A percentile compares a stretch with the other conserved stretches of the same genome.
Conservation (phyloP, 2,888 invertebrate genomes). For the Leucophenga montana region DNA sequence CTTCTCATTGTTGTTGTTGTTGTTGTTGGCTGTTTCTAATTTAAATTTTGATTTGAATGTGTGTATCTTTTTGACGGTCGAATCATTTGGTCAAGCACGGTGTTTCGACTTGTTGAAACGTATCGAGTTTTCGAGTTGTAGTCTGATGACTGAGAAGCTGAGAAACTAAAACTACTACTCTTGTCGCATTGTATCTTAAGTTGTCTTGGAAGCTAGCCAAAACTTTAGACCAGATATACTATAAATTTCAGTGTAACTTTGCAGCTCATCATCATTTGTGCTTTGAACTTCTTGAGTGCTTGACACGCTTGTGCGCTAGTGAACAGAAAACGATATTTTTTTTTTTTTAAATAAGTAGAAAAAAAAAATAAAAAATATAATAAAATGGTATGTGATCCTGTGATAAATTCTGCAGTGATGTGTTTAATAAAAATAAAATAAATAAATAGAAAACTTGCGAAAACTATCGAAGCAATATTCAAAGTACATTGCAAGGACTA, state of each 20-base stretch:
- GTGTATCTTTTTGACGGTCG: slow-evolving; percentile 45
- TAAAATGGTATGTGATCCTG: slow-evolving; percentile 54
- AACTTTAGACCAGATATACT: slow-evolving; percentile 58
- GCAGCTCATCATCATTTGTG: slow-evolving; percentile 72
- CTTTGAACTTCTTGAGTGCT: slow-evolving; percentile 70
- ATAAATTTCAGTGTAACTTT: slow-evolving; percentile 71
- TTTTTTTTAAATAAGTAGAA: background rate
- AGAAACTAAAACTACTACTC: background rate
- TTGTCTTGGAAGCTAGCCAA: background rate
- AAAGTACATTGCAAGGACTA: slow-evolving; percentile 1
- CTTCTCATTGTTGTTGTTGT: no score
- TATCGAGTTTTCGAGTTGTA: slow-evolving; percentile 41
- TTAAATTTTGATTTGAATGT: slow-evolving; percentile 59
- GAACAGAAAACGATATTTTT: slow-evolving; percentile 20
- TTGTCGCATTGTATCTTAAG: background rate
- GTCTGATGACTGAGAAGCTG: background rate
- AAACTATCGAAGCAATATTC: no score
- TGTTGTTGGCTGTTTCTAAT: slow-evolving; percentile 46
- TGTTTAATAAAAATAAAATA: background rate
- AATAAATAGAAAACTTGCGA: background rate
- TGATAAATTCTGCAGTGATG: background rate
- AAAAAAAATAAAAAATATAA: slow-evolving; percentile 5
- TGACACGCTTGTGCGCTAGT: slow-evolving; percentile 56
- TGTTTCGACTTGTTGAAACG: slow-evolving; percentile 58
- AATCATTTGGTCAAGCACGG: slow-evolving; percentile 11